These are phyloP conservation scores for Archilochus colubris DNA, from an alignment of 2,113 vertebrate genomes.

Conservation along the genomic window DNA sequence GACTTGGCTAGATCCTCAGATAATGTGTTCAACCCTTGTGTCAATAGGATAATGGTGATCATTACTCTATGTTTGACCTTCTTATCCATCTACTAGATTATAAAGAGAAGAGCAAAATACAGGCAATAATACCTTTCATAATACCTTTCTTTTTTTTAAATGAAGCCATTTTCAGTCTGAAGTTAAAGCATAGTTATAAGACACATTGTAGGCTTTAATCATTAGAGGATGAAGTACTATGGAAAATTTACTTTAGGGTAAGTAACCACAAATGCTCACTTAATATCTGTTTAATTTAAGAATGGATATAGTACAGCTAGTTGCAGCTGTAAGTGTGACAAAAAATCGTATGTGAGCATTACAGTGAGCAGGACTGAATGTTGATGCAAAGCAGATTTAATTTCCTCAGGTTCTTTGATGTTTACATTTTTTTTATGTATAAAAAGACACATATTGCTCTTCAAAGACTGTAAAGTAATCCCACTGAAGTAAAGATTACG, in stretches of 20 bases:
- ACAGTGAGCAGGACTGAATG: not conserved
- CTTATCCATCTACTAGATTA: not conserved
- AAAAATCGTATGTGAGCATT: not conserved
- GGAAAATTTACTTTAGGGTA: not conserved
- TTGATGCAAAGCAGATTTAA: not conserved
- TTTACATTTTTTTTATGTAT: not conserved
- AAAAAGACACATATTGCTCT: not conserved
- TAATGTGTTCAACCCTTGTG: fast-evolving
- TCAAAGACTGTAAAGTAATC: not conserved
- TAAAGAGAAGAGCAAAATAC: not conserved
- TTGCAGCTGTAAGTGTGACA: not conserved
- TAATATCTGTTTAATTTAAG: not conserved
- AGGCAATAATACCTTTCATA: not conserved
- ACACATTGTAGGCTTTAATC: not conserved
- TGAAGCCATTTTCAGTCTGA: not conserved
- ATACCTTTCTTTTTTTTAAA: not conserved
- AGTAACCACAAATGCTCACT: not conserved
- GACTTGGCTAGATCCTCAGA: not conserved
- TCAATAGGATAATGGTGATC: not conserved
- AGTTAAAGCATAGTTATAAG: not conserved
- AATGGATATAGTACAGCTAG: not conserved
- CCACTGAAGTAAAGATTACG: not conserved
- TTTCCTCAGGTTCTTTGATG: not conserved
- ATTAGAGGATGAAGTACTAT: not conserved
- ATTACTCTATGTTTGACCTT: not conserved